Base-by-base conservation (phyloP, 1,140 invertebrate genomes). In the Drosophila ficusphila region DNA sequence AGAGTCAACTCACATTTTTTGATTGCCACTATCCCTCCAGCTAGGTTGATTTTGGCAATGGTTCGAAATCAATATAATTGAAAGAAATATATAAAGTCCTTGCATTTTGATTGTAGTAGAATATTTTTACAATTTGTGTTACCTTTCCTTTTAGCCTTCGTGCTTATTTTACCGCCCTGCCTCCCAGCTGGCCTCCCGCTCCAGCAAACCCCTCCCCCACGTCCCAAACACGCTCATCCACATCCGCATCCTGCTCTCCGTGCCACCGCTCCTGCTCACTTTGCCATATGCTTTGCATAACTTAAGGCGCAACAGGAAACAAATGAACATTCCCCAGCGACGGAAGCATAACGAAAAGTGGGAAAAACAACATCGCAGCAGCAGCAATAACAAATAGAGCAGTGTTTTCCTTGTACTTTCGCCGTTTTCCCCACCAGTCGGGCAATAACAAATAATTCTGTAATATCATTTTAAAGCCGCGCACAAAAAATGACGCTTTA, bases 201-300 rank as follows among this genome's bases (percentile, higher is more conserved):
- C n/a, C n/a, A n/a, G n/a, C n/a, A n/a, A n/a, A n/a, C n/a, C n/a
- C n/a, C n/a, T n/a, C n/a, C n/a, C n/a, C n/a, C n/a, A n/a, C n/a
- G n/a, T n/a, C n/a, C n/a, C n/a, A n/a, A n/a, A n/a, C n/a, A 36
- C 33, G 9, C 38, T n/a, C 9, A 60, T 27, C 33, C 49, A 27
- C 56, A 58, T 53, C 52, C 21, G 25, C 42, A 14, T 47, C 23
- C 49, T 38, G 31, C 19, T 23, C 41, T n/a, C n/a, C n/a, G n/a
- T n/a, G n/a, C 41, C 53, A 46, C 57, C 57, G 49, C 46, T 68
- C 62, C 76, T 71, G 71, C 76, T 83, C 68, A 75, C 53, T 82
- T 82, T 46, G 78, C 78, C 79, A 78, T 74, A 83, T 65, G 79
- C 79, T 83, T 82, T 83, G 79, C 79, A 82, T 82, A 82, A 83